These are phyloP conservation scores for Lasioglossum malachurum DNA, from an alignment of 2,888 invertebrate species.

Conservation along the genomic window DNA sequence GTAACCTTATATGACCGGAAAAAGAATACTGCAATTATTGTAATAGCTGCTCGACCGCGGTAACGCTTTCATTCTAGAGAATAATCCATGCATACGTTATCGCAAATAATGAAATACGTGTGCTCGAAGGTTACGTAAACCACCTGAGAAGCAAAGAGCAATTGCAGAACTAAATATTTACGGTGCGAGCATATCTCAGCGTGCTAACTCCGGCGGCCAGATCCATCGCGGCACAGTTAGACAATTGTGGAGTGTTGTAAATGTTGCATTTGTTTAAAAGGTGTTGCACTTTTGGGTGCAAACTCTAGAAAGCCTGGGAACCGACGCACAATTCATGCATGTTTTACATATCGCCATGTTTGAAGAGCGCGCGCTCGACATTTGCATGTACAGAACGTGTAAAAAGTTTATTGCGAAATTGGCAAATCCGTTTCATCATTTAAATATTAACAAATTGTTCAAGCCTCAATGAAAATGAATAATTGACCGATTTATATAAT, in stretches of 20 bases:
- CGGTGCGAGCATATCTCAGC: background rate
- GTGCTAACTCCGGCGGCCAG: background rate
- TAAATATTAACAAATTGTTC: background rate
- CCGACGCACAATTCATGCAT: background rate
- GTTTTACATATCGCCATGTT: conserved; percentile 15
- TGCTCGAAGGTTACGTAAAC: background rate
- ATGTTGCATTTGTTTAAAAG: background rate
- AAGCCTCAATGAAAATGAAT: too few species aligned
- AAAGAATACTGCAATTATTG: background rate
- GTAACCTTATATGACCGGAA: background rate
- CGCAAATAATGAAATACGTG: background rate
- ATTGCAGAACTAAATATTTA: conserved; percentile 11
- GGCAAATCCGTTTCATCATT: background rate
- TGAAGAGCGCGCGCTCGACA: background rate
- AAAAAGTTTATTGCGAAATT: background rate
- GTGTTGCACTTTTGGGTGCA: background rate
- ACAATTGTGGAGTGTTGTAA: background rate
- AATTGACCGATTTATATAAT: too few species aligned
- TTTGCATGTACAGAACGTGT: background rate
- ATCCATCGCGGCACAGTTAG: background rate
- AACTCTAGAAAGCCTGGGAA: conserved; percentile 11
- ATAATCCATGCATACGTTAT: background rate
- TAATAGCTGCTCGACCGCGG: background rate
- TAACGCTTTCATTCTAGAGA: background rate
- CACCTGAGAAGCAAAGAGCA: conserved; percentile 35